These are phyloP conservation scores for Monodelphis domestica DNA, from an alignment of 2,797 vertebrate genomes.

Conservation along the genomic window DNA sequence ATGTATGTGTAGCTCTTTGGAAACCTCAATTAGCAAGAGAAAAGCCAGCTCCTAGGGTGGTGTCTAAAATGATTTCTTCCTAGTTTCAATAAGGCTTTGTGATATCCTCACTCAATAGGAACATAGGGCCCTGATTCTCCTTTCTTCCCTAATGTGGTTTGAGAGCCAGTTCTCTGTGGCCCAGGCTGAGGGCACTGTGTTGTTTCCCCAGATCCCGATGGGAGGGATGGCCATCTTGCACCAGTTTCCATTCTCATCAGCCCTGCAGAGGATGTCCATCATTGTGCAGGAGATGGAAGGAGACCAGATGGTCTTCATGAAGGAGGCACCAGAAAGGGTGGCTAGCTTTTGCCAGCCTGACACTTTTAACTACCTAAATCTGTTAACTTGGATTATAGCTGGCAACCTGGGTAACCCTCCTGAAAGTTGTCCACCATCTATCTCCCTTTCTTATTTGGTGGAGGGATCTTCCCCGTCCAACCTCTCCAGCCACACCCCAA, in stretches of 20 bases:
- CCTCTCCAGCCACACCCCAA: background rate
- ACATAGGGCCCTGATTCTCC: background rate
- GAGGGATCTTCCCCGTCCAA: background rate
- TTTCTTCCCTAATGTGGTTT: constrained; percentile 4
- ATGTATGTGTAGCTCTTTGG: background rate
- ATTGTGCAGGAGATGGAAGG: constrained; percentile 84
- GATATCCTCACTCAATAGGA: too few relatives aligned
- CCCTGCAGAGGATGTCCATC: constrained; percentile 88
- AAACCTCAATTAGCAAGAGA: background rate
- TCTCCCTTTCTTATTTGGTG: background rate
- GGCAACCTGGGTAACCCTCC: constrained; percentile 1
- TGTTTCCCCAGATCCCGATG: constrained; percentile 78
- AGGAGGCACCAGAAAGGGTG: constrained; percentile 87
- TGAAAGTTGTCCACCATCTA: background rate
- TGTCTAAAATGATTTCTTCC: background rate
- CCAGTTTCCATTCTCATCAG: constrained; percentile 88
- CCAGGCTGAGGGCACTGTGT: background rate
- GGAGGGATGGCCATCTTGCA: constrained; percentile 84
- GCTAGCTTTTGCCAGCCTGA: constrained; percentile 83
- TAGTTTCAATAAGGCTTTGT: background rate
- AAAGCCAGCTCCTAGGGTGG: background rate
- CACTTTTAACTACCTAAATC: constrained; percentile 79
- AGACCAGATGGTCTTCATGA: constrained; percentile 83
- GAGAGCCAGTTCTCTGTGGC: background rate
- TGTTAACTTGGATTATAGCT: background rate